Evolutionary conservation across 2,797 vertebrate genomes (phyloP).

Genomic region (Sternarchorhynchus goeldii): DNA sequence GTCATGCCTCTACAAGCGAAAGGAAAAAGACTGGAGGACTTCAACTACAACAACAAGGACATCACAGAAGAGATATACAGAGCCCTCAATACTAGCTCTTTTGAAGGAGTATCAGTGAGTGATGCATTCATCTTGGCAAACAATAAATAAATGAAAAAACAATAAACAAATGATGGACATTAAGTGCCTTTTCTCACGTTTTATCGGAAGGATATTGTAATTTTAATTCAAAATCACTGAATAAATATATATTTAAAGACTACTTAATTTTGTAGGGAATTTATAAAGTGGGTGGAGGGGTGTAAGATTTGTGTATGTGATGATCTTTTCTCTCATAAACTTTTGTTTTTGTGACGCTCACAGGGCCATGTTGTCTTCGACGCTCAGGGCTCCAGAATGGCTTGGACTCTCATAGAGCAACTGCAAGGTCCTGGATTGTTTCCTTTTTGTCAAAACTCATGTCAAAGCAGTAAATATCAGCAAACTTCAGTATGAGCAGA

Average conservation of each 20-base stretch:
- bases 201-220: slow-evolving; percentile 6
- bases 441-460: not conserved
- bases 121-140: not conserved
- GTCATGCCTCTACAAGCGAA: slow-evolving; percentile 83
- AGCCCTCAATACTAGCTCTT: slow-evolving; percentile 94
- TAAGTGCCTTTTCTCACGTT: not conserved
- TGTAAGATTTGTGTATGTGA: not conserved
- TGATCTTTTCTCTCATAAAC: not conserved
- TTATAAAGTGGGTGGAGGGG: not conserved
- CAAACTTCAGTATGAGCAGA: no score
- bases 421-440: slow-evolving; percentile 79
- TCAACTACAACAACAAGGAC: slow-evolving; percentile 95
- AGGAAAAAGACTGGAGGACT: slow-evolving; percentile 86
- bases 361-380: slow-evolving; percentile 98
- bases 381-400: slow-evolving; percentile 95
- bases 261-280: no score
- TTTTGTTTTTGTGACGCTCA: slow-evolving; percentile 10
- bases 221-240: not conserved
- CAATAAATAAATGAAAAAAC: not conserved
- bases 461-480: no score
- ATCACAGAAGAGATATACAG: slow-evolving; percentile 94
- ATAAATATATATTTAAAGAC: no score
- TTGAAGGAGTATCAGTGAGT: slow-evolving; percentile 91
- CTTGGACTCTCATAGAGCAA: slow-evolving; percentile 96
- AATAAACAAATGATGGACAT: not conserved